Evolutionary conservation across 2,113 vertebrate species (phyloP).

Genomic region (Pomatorhinus ruficollis): DNA sequence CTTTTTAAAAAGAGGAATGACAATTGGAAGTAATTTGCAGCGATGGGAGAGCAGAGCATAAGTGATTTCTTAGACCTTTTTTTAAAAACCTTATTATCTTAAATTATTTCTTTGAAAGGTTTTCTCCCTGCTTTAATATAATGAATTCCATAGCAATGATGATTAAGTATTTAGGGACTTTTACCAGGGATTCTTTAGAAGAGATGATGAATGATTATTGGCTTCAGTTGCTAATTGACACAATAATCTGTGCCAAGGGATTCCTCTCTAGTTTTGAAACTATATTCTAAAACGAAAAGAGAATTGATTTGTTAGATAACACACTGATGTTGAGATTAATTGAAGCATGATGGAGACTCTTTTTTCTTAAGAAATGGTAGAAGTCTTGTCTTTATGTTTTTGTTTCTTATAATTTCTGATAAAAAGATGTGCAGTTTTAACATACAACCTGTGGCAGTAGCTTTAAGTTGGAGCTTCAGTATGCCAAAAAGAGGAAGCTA

Average conservation of each 20-base stretch:
- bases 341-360: neutral
- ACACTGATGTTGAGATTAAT: neutral
- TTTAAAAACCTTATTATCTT: neutral
- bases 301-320: constrained; percentile 24
- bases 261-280: constrained; percentile 40
- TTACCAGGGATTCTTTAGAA: constrained; percentile 37
- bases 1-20: neutral
- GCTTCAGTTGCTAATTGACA: constrained; percentile 52
- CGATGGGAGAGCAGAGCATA: neutral
- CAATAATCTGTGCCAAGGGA: neutral
- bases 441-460: neutral
- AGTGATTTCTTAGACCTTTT: neutral
- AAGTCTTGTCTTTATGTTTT: neutral
- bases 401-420: neutral
- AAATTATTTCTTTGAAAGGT: constrained; percentile 20
- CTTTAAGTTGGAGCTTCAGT: neutral
- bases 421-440: neutral
- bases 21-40: constrained; percentile 1
- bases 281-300: constrained; percentile 11
- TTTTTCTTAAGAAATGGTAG: neutral
- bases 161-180: constrained; percentile 36
- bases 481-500: neutral
- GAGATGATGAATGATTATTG: constrained; percentile 47
- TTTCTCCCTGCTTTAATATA: neutral
- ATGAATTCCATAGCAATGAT: constrained; percentile 44